A percentile compares a stretch with the other conserved stretches of the same genome.
phyloP scores from a whole-genome alignment of 2,888 invertebrate genomes.

The Yponomeuta malinellus region DNA sequence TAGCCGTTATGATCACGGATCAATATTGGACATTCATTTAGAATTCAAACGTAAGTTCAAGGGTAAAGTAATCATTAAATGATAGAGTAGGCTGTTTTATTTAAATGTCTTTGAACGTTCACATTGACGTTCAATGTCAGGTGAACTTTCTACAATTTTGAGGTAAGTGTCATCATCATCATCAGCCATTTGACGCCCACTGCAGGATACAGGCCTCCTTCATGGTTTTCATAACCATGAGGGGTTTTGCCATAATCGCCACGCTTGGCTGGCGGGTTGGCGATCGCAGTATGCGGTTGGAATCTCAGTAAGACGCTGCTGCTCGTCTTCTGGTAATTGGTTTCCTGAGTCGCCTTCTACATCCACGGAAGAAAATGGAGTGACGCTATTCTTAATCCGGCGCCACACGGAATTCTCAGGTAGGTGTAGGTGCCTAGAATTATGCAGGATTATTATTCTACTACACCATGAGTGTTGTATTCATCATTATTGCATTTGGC shows the following conservation, averaged over 20 bases:
- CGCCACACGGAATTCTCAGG: background rate
- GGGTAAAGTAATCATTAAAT: constrained; percentile 1
- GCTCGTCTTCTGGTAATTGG: no score
- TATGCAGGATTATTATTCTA: background rate
- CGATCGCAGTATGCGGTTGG: no score
- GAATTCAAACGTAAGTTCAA: constrained; percentile 2
- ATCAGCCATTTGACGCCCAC: no score
- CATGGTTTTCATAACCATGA: no score
- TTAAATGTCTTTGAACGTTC: background rate
- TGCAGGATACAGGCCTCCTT: no score
- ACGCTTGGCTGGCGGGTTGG: no score
- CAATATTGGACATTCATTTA: constrained; percentile 4
- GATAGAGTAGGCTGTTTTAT: background rate
- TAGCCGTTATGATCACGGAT: background rate
- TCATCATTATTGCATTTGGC: background rate
- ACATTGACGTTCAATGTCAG: background rate
- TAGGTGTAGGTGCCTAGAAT: background rate
- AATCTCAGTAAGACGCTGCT: no score
- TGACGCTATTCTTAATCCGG: no score
- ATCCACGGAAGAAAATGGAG: no score
- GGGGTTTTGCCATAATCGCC: no score
- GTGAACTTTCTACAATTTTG: background rate
- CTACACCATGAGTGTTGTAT: background rate
- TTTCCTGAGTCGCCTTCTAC: no score
- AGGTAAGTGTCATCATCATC: background rate